Evolutionary conservation across 2,888 invertebrate species (phyloP).

Genomic region (Sarcophaga carnaria): DNA sequence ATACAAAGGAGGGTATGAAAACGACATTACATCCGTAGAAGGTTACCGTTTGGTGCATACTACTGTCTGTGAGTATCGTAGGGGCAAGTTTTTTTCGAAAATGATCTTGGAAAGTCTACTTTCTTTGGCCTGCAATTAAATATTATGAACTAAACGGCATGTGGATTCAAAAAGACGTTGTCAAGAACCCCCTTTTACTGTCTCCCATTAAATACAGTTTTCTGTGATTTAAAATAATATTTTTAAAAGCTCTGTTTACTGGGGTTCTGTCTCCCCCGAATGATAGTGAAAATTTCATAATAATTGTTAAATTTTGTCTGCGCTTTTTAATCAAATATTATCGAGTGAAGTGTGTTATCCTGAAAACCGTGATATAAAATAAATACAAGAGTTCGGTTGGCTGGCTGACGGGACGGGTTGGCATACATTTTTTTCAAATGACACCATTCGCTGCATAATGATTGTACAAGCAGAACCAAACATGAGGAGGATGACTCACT

Average conservation of each 20-base stretch:
- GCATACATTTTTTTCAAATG: conserved; percentile 31
- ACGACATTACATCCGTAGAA: no score
- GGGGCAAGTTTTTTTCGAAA: no score
- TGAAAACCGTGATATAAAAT: conserved; percentile 26
- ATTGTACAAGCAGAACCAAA: conserved; percentile 11
- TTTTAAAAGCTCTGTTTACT: no score
- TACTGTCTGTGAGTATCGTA: no score
- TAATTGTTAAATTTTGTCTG: conserved; percentile 26
- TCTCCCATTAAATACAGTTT: background rate
- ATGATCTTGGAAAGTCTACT: no score
- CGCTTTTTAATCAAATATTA: background rate
- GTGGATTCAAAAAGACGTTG: no score
- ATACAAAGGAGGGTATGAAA: no score
- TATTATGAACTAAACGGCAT: no score
- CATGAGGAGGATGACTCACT: conserved; percentile 31
- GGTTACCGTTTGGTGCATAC: no score
- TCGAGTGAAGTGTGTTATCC: background rate
- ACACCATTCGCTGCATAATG: conserved; percentile 25
- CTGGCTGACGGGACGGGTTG: no score
- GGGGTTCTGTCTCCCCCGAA: background rate
- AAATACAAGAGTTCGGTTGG: background rate
- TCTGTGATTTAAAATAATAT: background rate
- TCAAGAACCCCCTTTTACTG: no score
- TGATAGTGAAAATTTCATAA: conserved; percentile 15
- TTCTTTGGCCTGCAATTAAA: no score